A percentile compares a stretch with the other conserved stretches of the same genome.
Evolutionary conservation across 1,140 invertebrate genomes (phyloP).

Genomic region (Tachypleus tridentatus): DNA sequence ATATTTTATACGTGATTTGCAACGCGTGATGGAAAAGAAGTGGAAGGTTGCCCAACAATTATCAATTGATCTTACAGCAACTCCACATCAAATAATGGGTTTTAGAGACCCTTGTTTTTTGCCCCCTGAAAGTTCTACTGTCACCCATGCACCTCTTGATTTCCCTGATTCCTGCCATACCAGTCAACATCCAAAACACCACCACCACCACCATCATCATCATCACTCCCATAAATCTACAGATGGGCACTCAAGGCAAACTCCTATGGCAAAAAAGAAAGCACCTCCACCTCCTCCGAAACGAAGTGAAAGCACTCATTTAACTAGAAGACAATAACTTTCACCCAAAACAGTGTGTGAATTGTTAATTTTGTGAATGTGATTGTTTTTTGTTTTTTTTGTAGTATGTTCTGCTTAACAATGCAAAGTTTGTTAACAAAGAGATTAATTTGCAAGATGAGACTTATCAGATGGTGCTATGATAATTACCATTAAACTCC

Average conservation of each 20-base stretch:
- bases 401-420: no score
- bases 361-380: no score
- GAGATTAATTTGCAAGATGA: no score
- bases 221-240: slow-evolving; percentile 9
- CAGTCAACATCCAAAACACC: slow-evolving; percentile 24
- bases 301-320: slow-evolving; percentile 59
- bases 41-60: slow-evolving; percentile 82
- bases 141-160: slow-evolving; percentile 3
- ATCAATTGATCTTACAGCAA: slow-evolving; percentile 65
- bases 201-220: slow-evolving; percentile 40
- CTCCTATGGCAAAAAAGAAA: slow-evolving; percentile 38
- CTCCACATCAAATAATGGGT: slow-evolving; percentile 78
- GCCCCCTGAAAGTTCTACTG: slow-evolving; percentile 12
- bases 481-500: no score
- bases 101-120: slow-evolving; percentile 44
- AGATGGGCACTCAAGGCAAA: slow-evolving; percentile 1
- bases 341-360: background rate
- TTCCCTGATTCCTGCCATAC: slow-evolving; percentile 47
- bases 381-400: no score
- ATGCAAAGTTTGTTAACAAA: no score
- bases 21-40: slow-evolving; percentile 82
- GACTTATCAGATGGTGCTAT: no score
- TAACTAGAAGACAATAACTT: slow-evolving; percentile 36
- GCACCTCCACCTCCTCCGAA: slow-evolving; percentile 66
- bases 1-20: slow-evolving; percentile 72